These are phyloP conservation scores for Atta texana DNA, from an alignment of 1,140 invertebrate genomes.

Conservation along the genomic window DNA sequence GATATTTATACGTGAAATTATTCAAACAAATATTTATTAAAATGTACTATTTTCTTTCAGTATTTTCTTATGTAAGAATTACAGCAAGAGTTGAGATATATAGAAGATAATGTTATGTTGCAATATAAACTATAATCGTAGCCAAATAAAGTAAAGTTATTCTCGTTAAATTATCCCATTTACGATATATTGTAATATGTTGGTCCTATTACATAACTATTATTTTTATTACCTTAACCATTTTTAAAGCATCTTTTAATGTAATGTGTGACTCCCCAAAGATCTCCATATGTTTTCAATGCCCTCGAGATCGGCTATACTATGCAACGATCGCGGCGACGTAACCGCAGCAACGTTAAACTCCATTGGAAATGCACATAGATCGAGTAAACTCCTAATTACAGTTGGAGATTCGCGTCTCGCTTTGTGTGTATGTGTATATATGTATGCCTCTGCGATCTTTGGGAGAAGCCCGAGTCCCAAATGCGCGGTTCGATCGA, in stretches of 20 bases:
- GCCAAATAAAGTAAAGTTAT: neutral
- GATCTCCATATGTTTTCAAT: neutral
- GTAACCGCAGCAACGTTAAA: constrained; percentile 37
- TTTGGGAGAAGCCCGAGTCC: constrained; percentile 43
- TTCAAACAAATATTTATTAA: no score
- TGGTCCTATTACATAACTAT: neutral
- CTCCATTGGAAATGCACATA: constrained; percentile 50
- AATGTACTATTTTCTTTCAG: no score
- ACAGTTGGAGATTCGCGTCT: constrained; percentile 54
- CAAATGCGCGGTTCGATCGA: constrained; percentile 69
- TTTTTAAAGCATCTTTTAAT: neutral
- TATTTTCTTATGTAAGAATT: neutral
- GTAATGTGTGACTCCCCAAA: neutral
- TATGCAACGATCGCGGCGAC: neutral
- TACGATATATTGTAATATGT: neutral
- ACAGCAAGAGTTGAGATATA: neutral
- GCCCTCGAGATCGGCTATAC: neutral
- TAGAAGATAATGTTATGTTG: neutral
- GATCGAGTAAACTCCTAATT: constrained; percentile 68
- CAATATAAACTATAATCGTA: neutral
- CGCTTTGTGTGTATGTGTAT: neutral
- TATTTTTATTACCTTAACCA: neutral
- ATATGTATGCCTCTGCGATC: constrained; percentile 31
- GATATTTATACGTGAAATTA: no score
- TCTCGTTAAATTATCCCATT: neutral